These are phyloP conservation scores for Melinaea menophilus DNA, from an alignment of 2,888 invertebrate species.

Conservation along the genomic window DNA sequence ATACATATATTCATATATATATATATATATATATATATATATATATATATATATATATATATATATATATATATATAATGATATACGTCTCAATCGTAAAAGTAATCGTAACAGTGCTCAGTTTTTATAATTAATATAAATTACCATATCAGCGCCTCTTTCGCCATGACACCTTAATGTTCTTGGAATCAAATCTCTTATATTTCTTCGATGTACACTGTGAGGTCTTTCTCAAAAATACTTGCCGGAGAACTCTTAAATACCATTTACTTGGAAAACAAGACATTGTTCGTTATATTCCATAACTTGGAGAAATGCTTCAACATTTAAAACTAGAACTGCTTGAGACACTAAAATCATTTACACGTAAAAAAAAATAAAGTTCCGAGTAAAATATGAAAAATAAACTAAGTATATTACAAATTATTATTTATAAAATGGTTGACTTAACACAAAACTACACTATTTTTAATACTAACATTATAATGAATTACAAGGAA, in stretches of 20 bases:
- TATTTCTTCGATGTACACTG: constrained; percentile 50
- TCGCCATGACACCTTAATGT: constrained; percentile 59
- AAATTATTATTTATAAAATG: too few relatives aligned
- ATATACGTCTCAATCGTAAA: too few relatives aligned
- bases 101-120: too few relatives aligned
- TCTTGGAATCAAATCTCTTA: constrained; percentile 53
- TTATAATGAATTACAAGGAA: constrained; percentile 26
- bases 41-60: too few relatives aligned
- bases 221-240: constrained; percentile 45
- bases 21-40: too few relatives aligned
- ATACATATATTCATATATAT: too few relatives aligned
- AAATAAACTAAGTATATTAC: not conserved
- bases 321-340: not conserved
- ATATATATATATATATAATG: too few relatives aligned
- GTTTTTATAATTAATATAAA: too few relatives aligned
- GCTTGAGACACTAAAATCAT: too few relatives aligned
- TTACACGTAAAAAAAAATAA: too few relatives aligned
- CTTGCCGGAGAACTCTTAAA: constrained; percentile 48
- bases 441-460: too few relatives aligned
- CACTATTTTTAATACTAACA: not conserved
- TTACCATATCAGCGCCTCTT: constrained; percentile 54
- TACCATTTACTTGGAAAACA: constrained; percentile 47
- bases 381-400: not conserved
- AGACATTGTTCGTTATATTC: constrained; percentile 46
- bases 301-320: not conserved